Evolutionary conservation across 2,113 vertebrate genomes (phyloP).

Genomic region (Pelobates fuscus): DNA sequence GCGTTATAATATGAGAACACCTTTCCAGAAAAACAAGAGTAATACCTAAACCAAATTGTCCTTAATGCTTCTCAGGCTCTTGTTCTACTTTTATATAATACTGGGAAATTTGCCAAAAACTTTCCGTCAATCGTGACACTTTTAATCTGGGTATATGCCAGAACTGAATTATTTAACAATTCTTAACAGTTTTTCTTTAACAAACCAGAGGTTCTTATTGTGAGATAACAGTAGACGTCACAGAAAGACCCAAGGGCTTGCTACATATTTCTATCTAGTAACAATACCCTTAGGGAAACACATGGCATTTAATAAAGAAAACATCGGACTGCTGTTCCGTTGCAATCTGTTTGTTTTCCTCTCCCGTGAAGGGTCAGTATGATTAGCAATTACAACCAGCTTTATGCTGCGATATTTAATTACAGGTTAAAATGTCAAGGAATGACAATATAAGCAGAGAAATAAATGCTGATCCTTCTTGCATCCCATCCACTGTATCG

Average conservation of each 20-base stretch:
- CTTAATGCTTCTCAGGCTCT: no score
- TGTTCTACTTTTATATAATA: no score
- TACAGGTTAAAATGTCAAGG: constrained; percentile 39
- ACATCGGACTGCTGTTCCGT: background rate
- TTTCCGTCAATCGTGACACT: no score
- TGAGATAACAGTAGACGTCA: constrained; percentile 54
- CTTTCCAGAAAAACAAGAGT: no score
- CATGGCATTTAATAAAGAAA: constrained; percentile 23
- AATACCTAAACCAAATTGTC: no score
- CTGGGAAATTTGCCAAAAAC: no score
- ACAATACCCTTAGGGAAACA: constrained; percentile 43
- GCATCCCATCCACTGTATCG: constrained; percentile 10
- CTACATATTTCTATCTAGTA: constrained; percentile 48
- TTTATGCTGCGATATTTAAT: constrained; percentile 35
- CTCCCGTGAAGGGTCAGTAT: constrained; percentile 20
- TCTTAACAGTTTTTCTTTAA: constrained; percentile 52
- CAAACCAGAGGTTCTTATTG: constrained; percentile 56
- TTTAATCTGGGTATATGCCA: constrained; percentile 52
- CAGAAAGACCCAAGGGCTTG: constrained; percentile 49
- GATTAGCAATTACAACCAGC: constrained; percentile 44
- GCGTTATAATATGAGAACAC: no score
- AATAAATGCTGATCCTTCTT: constrained; percentile 27
- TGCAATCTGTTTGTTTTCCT: constrained; percentile 26
- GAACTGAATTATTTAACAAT: constrained; percentile 57
- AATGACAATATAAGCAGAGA: constrained; percentile 37